Base-by-base conservation (phyloP, 2,113 vertebrate genomes). In the Acanthochromis polyacanthus region DNA sequence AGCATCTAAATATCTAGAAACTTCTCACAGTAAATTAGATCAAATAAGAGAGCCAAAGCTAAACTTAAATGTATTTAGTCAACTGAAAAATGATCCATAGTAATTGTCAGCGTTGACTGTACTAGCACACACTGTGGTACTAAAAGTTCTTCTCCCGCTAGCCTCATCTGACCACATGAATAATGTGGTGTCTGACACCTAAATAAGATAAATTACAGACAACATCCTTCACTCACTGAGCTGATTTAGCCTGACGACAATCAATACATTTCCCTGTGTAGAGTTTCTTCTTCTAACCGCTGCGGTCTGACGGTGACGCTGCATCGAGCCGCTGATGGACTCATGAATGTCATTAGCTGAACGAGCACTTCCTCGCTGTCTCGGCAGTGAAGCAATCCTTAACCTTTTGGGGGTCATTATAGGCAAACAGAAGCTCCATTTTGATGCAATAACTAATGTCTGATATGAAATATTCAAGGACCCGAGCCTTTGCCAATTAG, bases 381-480 rank as follows among this genome's bases (percentile, higher is more conserved):
- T 40, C 69, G 10, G 40, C 16, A 40, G 45, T 61, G n/a, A 78
- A 75, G 30, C 61, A 16, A 23, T 71, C 70, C 22, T 50, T 66
- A 79, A 75, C 72, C 84, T 84, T 84, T 72, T 58, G 40, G 67
- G 61, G 52, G 76, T 82, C 59, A 83, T 85, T 84, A 79, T 48
- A 67, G 67, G 30, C 50, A 77, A 87, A 78, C 51, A 62, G 28
- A 81, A 60, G 53, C 76, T 84, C 32, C 46, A 66, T 86, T 88
- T 68, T 85, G 71, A 81, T 81, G 61, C 59, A 4, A 69, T 79
- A 83, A 69, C 75, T 86, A 82, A 86, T 84, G 76, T 84, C 66
- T 83, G 81, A 43, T 68, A 89, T 91, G 28, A 91, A 90, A 91
- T 88, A 92, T 90, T 92, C 69, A 90, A 70, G 10, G 40, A 38